A percentile compares a stretch with the other conserved stretches of the same genome.
Evolutionary conservation across 2,797 vertebrate genomes (phyloP).

Genomic region (Sebastes wilsoni): DNA sequence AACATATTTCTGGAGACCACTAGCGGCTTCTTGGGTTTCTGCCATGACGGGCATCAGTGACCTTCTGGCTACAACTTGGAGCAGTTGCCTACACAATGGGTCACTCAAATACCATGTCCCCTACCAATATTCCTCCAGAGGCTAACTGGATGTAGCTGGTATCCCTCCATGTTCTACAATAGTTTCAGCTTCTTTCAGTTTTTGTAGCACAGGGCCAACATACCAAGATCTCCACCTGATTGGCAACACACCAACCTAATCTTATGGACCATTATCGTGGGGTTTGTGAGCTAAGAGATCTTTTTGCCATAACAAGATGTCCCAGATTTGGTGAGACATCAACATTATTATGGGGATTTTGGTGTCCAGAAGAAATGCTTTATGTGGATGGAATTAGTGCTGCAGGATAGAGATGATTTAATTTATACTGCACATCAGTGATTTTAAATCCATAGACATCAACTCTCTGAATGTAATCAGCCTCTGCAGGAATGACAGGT

Average conservation of each 20-base stretch:
- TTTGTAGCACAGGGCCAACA: background rate
- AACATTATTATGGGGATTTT: background rate
- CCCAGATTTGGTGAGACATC: background rate
- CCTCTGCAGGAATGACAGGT: background rate
- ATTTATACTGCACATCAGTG: background rate
- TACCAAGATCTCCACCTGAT: background rate
- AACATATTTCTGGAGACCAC: slow-evolving; percentile 8
- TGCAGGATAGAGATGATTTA: background rate
- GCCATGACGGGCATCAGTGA: slow-evolving; percentile 8
- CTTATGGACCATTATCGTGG: background rate
- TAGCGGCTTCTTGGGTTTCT: background rate
- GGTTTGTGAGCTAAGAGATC: background rate
- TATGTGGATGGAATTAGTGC: background rate
- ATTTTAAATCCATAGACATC: slow-evolving; percentile 4
- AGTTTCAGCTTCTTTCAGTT: background rate
- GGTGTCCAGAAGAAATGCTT: background rate
- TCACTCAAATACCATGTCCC: background rate
- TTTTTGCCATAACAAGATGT: background rate
- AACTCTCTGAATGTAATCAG: slow-evolving; percentile 11
- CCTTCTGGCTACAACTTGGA: background rate
- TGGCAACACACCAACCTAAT: background rate
- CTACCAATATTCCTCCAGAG: background rate
- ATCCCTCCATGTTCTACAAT: background rate
- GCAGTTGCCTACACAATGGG: background rate
- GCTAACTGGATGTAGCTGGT: background rate